Percentiles rank a stretch among this genome's conserved stretches.
phyloP scores from a whole-genome alignment of 2,113 vertebrate species.

The Regulus satrapa region DNA sequence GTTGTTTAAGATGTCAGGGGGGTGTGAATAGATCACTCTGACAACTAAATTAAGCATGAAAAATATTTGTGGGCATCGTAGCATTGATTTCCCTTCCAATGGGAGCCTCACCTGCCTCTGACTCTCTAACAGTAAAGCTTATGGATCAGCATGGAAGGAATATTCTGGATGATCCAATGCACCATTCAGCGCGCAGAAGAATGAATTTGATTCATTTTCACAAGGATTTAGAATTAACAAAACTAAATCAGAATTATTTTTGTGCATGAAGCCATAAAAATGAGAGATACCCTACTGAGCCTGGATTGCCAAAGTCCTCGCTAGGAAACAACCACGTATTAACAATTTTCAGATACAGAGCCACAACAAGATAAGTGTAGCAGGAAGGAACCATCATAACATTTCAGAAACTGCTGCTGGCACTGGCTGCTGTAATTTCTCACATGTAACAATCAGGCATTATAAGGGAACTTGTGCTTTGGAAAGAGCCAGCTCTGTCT shows the following conservation, averaged over 20 bases:
- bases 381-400: background rate
- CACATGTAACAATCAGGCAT: background rate
- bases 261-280: background rate
- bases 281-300: background rate
- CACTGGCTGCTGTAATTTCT: background rate
- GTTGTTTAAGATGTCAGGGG: background rate
- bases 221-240: background rate
- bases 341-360: background rate
- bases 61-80: background rate
- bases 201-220: background rate
- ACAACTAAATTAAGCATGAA: background rate
- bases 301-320: background rate
- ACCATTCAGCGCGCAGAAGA: background rate
- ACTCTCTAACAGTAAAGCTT: background rate
- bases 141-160: background rate
- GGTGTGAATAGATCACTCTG: background rate
- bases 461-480: background rate
- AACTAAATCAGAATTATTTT: background rate
- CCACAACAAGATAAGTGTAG: background rate
- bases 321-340: background rate
- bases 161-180: background rate
- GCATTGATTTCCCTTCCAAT: background rate
- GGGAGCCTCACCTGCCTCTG: background rate
- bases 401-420: background rate
- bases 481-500: background rate